Base-by-base conservation (phyloP, 2,113 vertebrate genomes). In the Oncorhynchus keta region DNA sequence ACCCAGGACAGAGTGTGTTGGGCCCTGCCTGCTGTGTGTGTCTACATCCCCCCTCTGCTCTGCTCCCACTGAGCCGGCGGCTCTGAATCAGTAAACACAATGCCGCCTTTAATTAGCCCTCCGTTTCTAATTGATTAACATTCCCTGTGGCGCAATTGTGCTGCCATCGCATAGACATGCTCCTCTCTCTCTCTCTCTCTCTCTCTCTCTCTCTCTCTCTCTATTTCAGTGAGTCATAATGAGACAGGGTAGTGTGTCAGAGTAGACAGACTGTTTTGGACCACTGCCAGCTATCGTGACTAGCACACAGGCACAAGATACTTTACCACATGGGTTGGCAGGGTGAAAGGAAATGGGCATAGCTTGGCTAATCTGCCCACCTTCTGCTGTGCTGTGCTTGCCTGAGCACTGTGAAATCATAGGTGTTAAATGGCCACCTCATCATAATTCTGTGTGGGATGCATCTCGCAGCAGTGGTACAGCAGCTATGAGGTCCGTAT, bases 91-190 rank as follows among this genome's bases (percentile, higher is more conserved):
- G 89, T 88, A 90, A 90, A 89, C 90, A 91, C 86, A 89, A 87
- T 68, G 77, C 87, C 8, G 80, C 74, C 81, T 86, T 91, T 87
- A 91, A 91, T 91, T 89, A 87, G 84, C 84, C 83, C 77, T 24
- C 73, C 30, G 69, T 77, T 79, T 86, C 81, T 89, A 91, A 90
- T 91, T 90, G 90, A 90, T 90, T 89, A 78, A 87, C 89, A 91
- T 81, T 84, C 88, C 87, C 90, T 1, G 79, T 69, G 75, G 88
- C 12, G 77, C 87, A 90, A 90, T 91, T 87, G 90, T 85, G 81
- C 45, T 84, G 81, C 32, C 57, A 85, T 87, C 81, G 86, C 86
- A 90, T 76, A 83, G 86, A 85, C 82, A 81, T 75, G 85, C 14
- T 35, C 16, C 2, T 55, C 26, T 51, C 59, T 67, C 6, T 28